Conservation (phyloP, 2,888 invertebrate species). For the Marasmarcha lunaedactyla region DNA sequence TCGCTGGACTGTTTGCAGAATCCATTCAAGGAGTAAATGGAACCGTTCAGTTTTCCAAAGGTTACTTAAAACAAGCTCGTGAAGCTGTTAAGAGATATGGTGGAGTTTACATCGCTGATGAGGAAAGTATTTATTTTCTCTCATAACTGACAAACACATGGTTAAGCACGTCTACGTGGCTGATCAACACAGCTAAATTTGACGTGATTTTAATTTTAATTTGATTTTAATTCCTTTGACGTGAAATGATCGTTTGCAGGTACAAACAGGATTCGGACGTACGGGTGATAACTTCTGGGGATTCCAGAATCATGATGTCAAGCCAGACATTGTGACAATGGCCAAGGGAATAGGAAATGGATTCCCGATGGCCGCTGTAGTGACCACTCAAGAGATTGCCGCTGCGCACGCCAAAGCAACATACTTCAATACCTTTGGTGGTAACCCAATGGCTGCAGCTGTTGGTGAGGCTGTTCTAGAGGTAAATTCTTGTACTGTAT, state of each 20-base stretch:
- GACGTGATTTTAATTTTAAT: too few species aligned
- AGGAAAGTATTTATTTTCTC: constrained; percentile 63
- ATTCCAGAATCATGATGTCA: constrained; percentile 87
- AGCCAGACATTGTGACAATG: constrained; percentile 96
- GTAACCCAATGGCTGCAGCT: constrained; percentile 91
- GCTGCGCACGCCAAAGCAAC: constrained; percentile 78
- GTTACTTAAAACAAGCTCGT: constrained; percentile 85
- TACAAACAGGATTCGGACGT: constrained; percentile 96
- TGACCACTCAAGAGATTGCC: constrained; percentile 91
- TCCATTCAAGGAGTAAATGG: constrained; percentile 98
- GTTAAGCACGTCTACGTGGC: too few species aligned
- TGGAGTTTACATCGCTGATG: constrained; percentile 92
- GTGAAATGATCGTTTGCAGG: too few species aligned
- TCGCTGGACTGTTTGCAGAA: constrained; percentile 94
- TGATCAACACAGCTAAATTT: too few species aligned
- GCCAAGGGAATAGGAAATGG: constrained; percentile 97
- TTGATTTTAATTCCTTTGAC: constrained; percentile 2
- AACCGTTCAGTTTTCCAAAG: constrained; percentile 90
- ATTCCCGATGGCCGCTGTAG: constrained; percentile 94
- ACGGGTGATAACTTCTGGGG: constrained; percentile 97
- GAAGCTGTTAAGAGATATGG: constrained; percentile 83
- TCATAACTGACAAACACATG: too few species aligned
- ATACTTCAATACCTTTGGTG: constrained; percentile 97
- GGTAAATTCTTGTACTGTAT: constrained; percentile 72
- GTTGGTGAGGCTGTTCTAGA: constrained; percentile 94